These are phyloP conservation scores for Urocolius indicus DNA, from an alignment of 2,113 vertebrate genomes.

Conservation along the genomic window DNA sequence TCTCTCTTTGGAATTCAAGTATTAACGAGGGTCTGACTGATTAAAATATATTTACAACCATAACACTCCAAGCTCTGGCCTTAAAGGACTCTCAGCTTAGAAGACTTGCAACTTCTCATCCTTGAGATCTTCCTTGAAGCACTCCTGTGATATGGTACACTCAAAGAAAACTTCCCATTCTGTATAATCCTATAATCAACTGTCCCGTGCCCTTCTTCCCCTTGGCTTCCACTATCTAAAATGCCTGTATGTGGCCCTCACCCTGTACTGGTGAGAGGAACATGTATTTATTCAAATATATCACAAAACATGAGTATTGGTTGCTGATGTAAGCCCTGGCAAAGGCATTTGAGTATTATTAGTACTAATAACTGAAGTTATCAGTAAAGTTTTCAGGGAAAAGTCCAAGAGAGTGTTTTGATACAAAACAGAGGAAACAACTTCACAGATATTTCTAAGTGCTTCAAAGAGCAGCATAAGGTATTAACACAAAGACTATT, in stretches of 20 bases:
- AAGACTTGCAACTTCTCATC: not conserved
- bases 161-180: not conserved
- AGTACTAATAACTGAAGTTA: not conserved
- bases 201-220: not conserved
- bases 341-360: not conserved
- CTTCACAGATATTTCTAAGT: not conserved
- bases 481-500: not conserved
- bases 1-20: not conserved
- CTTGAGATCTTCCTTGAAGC: not conserved
- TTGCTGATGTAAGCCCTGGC: not conserved
- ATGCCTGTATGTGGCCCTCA: not conserved
- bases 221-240: not conserved
- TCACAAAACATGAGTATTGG: not conserved
- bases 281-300: fast-evolving
- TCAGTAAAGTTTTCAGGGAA: not conserved
- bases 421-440: not conserved
- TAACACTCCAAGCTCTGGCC: not conserved
- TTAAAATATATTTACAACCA: not conserved
- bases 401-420: not conserved
- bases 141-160: not conserved
- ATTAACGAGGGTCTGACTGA: not conserved
- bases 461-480: not conserved
- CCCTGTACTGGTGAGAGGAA: not conserved
- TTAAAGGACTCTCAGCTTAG: not conserved
- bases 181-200: not conserved